Evolutionary conservation across 1,140 invertebrate genomes (phyloP), one percentile per base, ranked within the genome.

Genomic region (Temnothorax longispinosus): DNA sequence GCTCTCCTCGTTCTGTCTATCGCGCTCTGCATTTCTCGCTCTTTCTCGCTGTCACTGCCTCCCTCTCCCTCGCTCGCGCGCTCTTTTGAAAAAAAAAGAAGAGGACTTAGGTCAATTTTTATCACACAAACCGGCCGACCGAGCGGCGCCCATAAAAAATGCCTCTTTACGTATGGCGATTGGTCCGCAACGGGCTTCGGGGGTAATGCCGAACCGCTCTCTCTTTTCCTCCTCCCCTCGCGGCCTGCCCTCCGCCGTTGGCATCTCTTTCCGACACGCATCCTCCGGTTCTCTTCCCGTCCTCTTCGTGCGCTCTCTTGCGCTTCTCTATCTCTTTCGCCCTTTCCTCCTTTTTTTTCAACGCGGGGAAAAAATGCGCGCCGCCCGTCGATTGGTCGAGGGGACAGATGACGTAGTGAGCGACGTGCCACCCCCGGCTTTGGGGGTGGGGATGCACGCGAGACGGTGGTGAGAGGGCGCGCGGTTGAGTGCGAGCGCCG

Each of bases 151-250:
- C 94, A 95, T 95, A 95, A 95, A 95, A 95, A 95, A 95, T 95
- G 94, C 94, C 94, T 95, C 95, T 95, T 95, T 95, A 95, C 95
- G 95, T 95, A 95, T 95, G 95, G 95, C 94, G 95, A 95, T 95
- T 95, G 95, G 95, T 95, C 95, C 93, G 94, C 92, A 91, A 91
- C 90, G 89, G 93, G 94, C 92, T 94, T 93, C 93, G 93, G 94
- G 94, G 95, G 95, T 95, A 94, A 94, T 95, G 93, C 93, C 93
- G 93, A 89, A 89, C 89, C 91, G 87, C 89, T 93, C 92, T 92
- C 92, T 93, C 86, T 93, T 92, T 94, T 90, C 92, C 75, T 74
- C 64, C 52, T 41, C 56, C 74, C 80, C 87, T 91, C 92, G 90
- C 89, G 87, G 69, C 90, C 75, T 64, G 41, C 91, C 85, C n/a